Percentiles rank a stretch among this genome's conserved stretches.
phyloP scores from a whole-genome alignment of 2,113 vertebrate species.

The Catharus bicknelli region DNA sequence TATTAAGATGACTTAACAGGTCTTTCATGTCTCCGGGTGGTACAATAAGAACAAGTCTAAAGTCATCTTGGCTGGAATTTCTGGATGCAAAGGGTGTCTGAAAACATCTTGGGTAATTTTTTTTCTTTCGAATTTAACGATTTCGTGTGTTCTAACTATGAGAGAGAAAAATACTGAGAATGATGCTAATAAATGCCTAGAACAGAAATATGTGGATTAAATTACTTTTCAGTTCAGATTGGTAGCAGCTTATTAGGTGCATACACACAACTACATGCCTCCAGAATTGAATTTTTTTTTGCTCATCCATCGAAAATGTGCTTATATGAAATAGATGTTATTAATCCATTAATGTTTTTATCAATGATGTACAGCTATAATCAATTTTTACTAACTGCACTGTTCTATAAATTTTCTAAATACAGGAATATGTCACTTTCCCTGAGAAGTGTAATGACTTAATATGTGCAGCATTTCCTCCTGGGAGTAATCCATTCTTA shows the following conservation, averaged over 20 bases:
- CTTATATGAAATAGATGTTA: not conserved
- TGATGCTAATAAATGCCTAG: not conserved
- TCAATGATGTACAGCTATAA: not conserved
- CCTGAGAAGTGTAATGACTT: not conserved
- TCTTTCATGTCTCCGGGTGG: constrained; percentile 32
- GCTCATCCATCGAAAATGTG: not conserved
- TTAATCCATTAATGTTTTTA: constrained; percentile 8
- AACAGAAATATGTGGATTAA: not conserved
- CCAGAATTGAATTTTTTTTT: not conserved
- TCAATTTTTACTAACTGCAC: not conserved
- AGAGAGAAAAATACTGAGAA: not conserved
- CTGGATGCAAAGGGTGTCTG: constrained; percentile 1
- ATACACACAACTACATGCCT: not conserved
- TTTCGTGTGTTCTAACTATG: not conserved
- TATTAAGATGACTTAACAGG: constrained; percentile 54
- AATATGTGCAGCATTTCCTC: not conserved
- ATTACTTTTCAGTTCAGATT: not conserved
- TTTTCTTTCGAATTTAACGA: not conserved
- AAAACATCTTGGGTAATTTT: not conserved
- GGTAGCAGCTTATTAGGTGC: not conserved
- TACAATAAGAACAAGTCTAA: constrained; percentile 26
- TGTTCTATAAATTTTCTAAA: not conserved
- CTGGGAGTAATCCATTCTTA: not conserved
- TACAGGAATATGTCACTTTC: not conserved
- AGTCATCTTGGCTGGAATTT: constrained; percentile 41